Conservation (phyloP, 1,140 invertebrate species). For the Mylabris phalerata region DNA sequence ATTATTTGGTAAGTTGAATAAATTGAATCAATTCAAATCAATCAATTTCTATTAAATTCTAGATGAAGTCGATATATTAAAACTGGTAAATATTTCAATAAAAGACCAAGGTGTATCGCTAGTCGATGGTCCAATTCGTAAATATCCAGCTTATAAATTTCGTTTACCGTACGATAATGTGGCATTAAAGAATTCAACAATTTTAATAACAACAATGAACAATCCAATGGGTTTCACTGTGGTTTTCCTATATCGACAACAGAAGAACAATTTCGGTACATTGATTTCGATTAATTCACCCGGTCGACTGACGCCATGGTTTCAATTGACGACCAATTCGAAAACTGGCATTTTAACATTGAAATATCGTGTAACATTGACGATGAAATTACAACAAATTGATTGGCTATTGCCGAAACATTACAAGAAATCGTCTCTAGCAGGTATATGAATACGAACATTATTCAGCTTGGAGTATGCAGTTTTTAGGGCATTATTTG, state of each 20-base stretch:
- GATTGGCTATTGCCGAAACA: conserved; percentile 38
- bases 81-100: conserved; percentile 41
- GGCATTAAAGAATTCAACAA: conserved; percentile 35
- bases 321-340: conserved; percentile 41
- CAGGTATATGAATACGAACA: conserved; percentile 24
- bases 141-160: conserved; percentile 43
- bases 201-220: conserved; percentile 33
- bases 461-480: not conserved
- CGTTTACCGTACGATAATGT: conserved; percentile 43
- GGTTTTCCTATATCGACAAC: conserved; percentile 43
- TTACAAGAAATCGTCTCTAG: conserved; percentile 38
- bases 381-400: conserved; percentile 36
- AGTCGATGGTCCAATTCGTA: conserved; percentile 39
- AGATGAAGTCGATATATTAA: conserved; percentile 43
- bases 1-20: not conserved
- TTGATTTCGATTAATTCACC: conserved; percentile 44
- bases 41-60: not conserved
- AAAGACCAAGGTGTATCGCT: conserved; percentile 42
- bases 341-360: conserved; percentile 38
- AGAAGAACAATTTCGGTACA: conserved; percentile 43
- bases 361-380: conserved; percentile 36
- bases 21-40: too few relatives aligned
- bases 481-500: too few relatives aligned
- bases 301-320: conserved; percentile 44
- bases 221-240: conserved; percentile 35